Conservation (phyloP, 2,797 vertebrate genomes). For the Ciconia nigra region DNA sequence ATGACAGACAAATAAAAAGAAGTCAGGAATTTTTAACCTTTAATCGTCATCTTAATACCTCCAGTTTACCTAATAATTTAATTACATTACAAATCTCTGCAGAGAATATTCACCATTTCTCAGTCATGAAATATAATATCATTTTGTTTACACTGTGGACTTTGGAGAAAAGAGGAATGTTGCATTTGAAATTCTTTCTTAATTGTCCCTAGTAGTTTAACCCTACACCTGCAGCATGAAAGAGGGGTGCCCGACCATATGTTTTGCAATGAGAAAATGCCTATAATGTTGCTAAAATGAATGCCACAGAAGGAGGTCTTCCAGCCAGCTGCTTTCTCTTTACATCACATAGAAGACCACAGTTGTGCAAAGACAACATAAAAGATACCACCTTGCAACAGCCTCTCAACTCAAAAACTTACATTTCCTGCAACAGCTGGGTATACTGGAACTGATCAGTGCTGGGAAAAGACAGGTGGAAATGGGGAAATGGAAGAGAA, state of each 20-base stretch:
- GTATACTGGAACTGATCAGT: accelerated
- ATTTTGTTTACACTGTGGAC: not conserved
- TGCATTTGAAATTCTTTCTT: not conserved
- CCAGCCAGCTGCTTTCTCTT: not conserved
- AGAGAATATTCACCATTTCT: not conserved
- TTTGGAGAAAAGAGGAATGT: not conserved
- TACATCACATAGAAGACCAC: not conserved
- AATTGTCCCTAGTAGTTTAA: not conserved
- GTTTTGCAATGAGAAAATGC: not conserved
- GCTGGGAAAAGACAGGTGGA: not conserved
- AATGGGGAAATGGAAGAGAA: not conserved
- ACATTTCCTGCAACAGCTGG: not conserved
- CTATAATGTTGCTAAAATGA: not conserved
- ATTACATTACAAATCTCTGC: not conserved
- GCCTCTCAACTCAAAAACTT: not conserved
- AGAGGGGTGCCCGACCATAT: accelerated
- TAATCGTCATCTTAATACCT: not conserved
- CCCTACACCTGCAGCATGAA: not conserved
- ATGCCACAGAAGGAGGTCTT: not conserved
- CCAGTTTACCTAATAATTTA: not conserved
- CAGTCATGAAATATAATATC: not conserved
- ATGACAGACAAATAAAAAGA: not conserved
- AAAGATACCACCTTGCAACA: accelerated
- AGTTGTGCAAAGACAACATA: not conserved
- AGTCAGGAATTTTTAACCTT: not conserved